phyloP scores from a whole-genome alignment of 2,797 vertebrate genomes.

The Poeciliopsis paucimaculata region DNA sequence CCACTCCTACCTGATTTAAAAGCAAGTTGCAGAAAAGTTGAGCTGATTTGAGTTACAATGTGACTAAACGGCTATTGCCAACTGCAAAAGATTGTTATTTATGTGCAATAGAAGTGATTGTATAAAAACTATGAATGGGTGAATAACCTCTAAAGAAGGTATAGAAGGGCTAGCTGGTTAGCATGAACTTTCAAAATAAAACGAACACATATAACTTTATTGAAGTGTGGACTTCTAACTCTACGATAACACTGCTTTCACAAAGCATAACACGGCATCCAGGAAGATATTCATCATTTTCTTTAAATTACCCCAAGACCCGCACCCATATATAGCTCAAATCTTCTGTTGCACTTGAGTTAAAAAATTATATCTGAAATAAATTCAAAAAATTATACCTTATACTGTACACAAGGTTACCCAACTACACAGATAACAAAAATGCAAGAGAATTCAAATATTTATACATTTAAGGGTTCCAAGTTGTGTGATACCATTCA shows the following conservation, averaged over 20 bases:
- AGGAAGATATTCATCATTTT: slow-evolving; percentile 75
- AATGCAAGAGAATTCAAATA: slow-evolving; percentile 76
- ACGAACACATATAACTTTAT: slow-evolving; percentile 7
- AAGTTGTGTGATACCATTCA: slow-evolving; percentile 80
- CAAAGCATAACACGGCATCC: slow-evolving; percentile 80
- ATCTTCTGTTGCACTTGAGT: slow-evolving; percentile 82
- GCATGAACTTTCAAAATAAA: slow-evolving; percentile 17
- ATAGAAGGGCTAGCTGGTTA: not conserved
- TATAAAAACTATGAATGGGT: too few relatives aligned
- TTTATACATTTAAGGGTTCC: slow-evolving; percentile 81
- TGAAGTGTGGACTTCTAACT: slow-evolving; percentile 56
- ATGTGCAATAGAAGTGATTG: not conserved
- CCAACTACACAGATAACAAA: slow-evolving; percentile 87
- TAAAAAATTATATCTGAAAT: slow-evolving; percentile 89
- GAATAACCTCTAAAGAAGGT: not conserved
- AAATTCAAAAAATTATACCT: slow-evolving; percentile 84
- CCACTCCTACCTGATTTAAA: not conserved
- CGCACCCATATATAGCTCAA: slow-evolving; percentile 79
- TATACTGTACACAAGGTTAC: slow-evolving; percentile 86
- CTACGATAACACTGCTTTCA: slow-evolving; percentile 81
- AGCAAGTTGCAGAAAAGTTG: not conserved
- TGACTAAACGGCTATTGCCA: not conserved
- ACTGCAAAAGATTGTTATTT: not conserved
- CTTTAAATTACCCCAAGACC: slow-evolving; percentile 69
- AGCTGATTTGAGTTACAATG: not conserved